These are phyloP conservation scores for Rhabditophanes sp. DNA, from an alignment of 2,888 invertebrate genomes.

Conservation along the genomic window DNA sequence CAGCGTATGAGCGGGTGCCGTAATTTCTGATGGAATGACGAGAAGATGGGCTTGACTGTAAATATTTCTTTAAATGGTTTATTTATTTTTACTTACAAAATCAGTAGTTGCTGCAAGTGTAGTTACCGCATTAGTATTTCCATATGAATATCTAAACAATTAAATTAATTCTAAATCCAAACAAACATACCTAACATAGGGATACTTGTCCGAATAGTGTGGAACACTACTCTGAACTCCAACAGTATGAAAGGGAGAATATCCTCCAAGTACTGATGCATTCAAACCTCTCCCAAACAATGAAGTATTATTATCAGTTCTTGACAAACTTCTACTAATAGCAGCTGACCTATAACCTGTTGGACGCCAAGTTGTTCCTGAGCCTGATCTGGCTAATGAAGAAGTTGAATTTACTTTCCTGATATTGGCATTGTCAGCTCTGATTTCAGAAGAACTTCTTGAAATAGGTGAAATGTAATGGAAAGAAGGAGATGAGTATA, in stretches of 20 bases:
- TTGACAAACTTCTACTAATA: constrained; percentile 4
- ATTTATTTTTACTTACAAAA: too few species aligned
- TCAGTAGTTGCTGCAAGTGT: too few species aligned
- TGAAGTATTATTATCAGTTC: constrained; percentile 1
- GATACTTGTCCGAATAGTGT: constrained; percentile 37
- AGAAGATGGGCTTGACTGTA: too few species aligned
- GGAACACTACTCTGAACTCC: constrained; percentile 40
- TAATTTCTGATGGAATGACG: too few species aligned
- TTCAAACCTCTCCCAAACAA: constrained; percentile 35
- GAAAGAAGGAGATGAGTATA: constrained; percentile 26
- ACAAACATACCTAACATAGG: constrained; percentile 38
- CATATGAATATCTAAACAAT: not conserved
- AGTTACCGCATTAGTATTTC: too few species aligned
- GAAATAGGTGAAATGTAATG: constrained; percentile 37
- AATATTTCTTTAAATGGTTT: too few species aligned
- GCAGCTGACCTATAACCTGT: constrained; percentile 5
- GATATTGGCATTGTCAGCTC: constrained; percentile 15
- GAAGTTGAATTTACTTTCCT: constrained; percentile 9
- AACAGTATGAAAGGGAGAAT: constrained; percentile 35
- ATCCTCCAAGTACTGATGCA: constrained; percentile 30
- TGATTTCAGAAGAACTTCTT: constrained; percentile 23
- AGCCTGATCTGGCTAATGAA: not conserved
- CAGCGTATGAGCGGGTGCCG: too few species aligned
- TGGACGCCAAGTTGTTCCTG: not conserved
- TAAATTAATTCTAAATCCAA: not conserved